Evolutionary conservation across 1,140 invertebrate species (phyloP), one percentile per base, ranked within the genome.

Genomic region (Nixonia krombeini): DNA sequence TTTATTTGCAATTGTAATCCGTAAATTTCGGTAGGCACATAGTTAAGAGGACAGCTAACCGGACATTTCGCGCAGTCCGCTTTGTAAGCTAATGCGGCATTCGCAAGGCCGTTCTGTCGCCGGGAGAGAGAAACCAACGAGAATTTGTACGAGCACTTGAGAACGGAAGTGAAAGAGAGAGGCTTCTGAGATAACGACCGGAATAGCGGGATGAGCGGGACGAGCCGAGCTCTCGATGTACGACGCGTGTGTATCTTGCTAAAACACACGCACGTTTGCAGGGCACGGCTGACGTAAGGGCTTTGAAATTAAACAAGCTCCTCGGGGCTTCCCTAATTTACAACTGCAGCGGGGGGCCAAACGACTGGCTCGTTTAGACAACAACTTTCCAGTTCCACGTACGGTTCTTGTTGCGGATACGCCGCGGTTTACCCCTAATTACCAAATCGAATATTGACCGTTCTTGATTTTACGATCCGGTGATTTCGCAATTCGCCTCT

Each of bases 1-100:
- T 65, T 40, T 65, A 65, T 70, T 70, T 70, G 68, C 68, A 70
- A 70, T 70, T 70, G 62, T 70, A 70, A 70, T 70, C 38, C 57
- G 57, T 65, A 65, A 70, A 65, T 70, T 70, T 70, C 44, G 33
- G 61, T 70, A 70, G 65, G 67, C 61, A 61, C 59, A 70, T 61
- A 70, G 59, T 64, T 70, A 64, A 70, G 55, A 51, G 67, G 67
- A 70, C 59, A 70, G 52, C 67, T 61, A 70, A 57, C 55, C 59
- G 41, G 52, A 57, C 57, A 62, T 62, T 70, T 70, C 57, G 41
- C 68, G 44, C 57, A 53, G 47, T 35, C 17, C 33, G 47, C 57
- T 57, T 62, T 47, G 18, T 53, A 58, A 21, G 46, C 55, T 41
- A 59, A 51, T 53, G 50, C 55, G 26, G 37, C 17, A 51, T 49